phyloP scores from a whole-genome alignment of 2,888 invertebrate genomes.

The Nymphalis polychloros region DNA sequence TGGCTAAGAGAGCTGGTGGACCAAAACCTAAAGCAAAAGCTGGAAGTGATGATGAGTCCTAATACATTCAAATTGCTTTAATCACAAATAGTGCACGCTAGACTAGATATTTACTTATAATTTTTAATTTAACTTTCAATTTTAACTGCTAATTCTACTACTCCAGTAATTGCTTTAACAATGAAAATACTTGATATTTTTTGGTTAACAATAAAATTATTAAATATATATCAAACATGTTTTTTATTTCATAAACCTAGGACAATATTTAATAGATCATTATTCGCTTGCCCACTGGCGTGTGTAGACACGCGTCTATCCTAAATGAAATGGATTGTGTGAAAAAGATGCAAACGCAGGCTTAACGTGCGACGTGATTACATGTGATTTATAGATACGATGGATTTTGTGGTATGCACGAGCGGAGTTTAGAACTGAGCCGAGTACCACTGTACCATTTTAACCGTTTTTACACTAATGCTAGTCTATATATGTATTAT shows the following conservation, averaged over 20 bases:
- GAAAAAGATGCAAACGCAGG: too few species aligned
- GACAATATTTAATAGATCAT: background rate
- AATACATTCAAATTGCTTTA: conserved; percentile 47
- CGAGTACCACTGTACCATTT: too few species aligned
- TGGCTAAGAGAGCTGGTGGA: conserved; percentile 98
- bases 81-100: conserved; percentile 42
- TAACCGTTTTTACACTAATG: too few species aligned
- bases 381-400: too few species aligned
- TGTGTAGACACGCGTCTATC: too few species aligned
- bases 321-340: too few species aligned
- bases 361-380: too few species aligned
- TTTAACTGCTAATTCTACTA: conserved; percentile 29
- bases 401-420: too few species aligned
- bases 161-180: conserved; percentile 26
- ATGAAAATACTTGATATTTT: conserved; percentile 25
- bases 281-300: too few species aligned
- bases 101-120: conserved; percentile 34
- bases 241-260: background rate
- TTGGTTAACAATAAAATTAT: conserved; percentile 24
- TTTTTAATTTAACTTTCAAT: conserved; percentile 32
- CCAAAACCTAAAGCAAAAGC: conserved; percentile 89
- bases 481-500: too few species aligned
- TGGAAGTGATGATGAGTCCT: conserved; percentile 88
- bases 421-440: too few species aligned
- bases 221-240: conserved; percentile 12